Evolutionary conservation across 2,888 invertebrate species (phyloP).

Genomic region (Chirona hameri): DNA sequence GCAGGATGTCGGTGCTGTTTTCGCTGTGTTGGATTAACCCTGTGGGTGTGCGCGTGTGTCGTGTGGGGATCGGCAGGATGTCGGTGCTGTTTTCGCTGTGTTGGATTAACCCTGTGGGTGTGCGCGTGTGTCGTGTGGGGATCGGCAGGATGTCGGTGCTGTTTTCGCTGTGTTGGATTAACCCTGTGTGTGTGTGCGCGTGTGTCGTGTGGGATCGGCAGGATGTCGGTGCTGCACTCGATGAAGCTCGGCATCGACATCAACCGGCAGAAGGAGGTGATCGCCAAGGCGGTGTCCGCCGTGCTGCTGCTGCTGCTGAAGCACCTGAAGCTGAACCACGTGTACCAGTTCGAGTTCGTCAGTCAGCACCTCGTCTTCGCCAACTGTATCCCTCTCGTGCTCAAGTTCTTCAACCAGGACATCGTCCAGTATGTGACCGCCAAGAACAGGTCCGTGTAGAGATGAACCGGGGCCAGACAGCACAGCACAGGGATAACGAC

Average conservation of each 20-base stretch:
- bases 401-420: conserved; percentile 99
- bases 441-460: conserved; percentile 67
- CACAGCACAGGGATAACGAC: not conserved
- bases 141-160: no score
- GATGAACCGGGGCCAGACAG: not conserved
- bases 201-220: conserved; percentile 42
- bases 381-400: conserved; percentile 94
- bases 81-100: no score
- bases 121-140: no score
- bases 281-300: conserved; percentile 71
- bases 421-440: conserved; percentile 91
- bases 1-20: no score
- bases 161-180: no score
- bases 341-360: conserved; percentile 99
- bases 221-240: conserved; percentile 87
- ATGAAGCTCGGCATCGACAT: conserved; percentile 96
- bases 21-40: no score
- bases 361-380: conserved; percentile 98
- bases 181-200: no score
- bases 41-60: no score
- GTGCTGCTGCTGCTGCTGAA: conserved; percentile 79
- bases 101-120: no score
- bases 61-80: no score
- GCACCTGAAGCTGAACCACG: conserved; percentile 95
- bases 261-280: conserved; percentile 96